A percentile compares a stretch with the other conserved stretches of the same genome.
These are phyloP conservation scores for Trachythela sp. DNA, from an alignment of 64 coral and sea anemone genomes.

Conservation along the genomic window DNA sequence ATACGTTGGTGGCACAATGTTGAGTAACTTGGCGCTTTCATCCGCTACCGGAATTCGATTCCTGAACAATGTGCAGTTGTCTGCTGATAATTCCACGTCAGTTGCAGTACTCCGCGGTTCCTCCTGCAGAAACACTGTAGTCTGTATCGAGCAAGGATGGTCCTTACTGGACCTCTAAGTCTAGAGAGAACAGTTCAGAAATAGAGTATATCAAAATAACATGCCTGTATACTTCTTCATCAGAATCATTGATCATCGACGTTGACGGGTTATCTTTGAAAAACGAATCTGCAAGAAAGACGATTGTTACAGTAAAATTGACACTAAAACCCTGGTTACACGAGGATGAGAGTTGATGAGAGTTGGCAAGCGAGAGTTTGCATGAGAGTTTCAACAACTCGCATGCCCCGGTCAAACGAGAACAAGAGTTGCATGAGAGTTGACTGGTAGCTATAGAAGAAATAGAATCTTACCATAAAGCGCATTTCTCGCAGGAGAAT, in stretches of 20 bases:
- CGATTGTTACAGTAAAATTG: not conserved
- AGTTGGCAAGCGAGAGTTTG: too few species aligned
- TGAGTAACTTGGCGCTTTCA: slow-evolving; percentile 26
- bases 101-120: slow-evolving; percentile 76
- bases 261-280: slow-evolving; percentile 86
- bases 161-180: not conserved
- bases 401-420: too few species aligned
- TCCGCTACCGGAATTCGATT: too few species aligned
- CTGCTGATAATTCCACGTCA: too few species aligned
- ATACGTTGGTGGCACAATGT: not conserved
- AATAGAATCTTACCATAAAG: slow-evolving; percentile 65
- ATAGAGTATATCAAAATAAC: not conserved
- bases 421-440: too few species aligned
- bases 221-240: slow-evolving; percentile 52
- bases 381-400: too few species aligned
- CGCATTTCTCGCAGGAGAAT: slow-evolving; percentile 88
- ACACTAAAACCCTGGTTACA: not conserved
- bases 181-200: not conserved
- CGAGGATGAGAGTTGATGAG: too few species aligned
- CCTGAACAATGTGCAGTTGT: too few species aligned
- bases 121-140: slow-evolving; percentile 76
- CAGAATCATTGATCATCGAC: slow-evolving; percentile 95
- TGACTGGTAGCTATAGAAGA: too few species aligned
- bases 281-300: slow-evolving; percentile 61
- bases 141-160: slow-evolving; percentile 39